Conservation (phyloP, 2,797 vertebrate genomes). For the Streptopelia turtur region DNA sequence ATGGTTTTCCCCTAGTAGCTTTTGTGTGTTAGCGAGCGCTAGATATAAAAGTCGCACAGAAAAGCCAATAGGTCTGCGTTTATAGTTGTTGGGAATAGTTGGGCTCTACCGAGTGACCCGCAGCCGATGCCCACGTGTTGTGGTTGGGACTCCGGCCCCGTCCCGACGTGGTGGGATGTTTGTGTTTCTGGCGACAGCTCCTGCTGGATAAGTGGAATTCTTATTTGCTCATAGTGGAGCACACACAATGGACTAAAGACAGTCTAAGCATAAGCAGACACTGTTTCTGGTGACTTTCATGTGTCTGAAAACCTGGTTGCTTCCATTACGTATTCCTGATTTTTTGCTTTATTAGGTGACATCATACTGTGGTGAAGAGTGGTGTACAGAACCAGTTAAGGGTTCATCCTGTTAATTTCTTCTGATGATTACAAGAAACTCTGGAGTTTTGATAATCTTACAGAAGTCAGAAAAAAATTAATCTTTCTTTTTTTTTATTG, state of each 20-base stretch:
- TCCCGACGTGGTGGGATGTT: not conserved
- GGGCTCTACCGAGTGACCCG: not conserved
- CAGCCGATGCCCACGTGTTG: not conserved
- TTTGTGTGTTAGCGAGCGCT: not conserved
- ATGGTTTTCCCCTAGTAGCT: not conserved
- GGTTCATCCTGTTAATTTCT: not conserved
- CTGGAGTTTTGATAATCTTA: not conserved
- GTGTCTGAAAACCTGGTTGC: not conserved
- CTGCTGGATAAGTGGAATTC: not conserved
- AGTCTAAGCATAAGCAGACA: not conserved
- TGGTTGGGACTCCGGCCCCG: rapidly evolving
- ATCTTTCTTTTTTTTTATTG: not conserved
- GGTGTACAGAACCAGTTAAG: not conserved
- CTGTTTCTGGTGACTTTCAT: not conserved
- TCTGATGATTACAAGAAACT: not conserved
- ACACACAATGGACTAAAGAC: not conserved
- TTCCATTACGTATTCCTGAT: not conserved
- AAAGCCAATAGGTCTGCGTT: not conserved
- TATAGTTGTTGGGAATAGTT: not conserved
- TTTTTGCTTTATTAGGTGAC: not conserved
- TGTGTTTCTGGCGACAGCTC: not conserved
- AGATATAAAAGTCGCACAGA: not conserved
- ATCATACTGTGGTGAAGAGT: not conserved
- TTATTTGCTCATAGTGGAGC: not conserved
- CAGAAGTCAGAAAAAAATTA: not conserved